These are phyloP conservation scores for Lycocerus yunnanus DNA, from an alignment of 2,888 invertebrate genomes.

Conservation along the genomic window DNA sequence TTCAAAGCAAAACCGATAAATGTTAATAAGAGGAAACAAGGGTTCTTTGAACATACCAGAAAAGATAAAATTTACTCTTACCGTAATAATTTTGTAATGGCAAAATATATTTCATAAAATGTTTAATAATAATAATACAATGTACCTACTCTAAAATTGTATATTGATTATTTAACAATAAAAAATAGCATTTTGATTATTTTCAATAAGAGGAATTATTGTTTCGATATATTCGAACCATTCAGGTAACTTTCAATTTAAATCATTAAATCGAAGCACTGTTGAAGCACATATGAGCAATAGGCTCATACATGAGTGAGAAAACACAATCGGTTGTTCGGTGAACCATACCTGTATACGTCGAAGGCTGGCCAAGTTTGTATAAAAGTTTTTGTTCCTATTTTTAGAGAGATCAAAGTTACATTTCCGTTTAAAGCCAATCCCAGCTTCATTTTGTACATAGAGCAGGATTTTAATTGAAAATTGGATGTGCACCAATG, in stretches of 20 bases:
- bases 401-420: slow-evolving; percentile 48
- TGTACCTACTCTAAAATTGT: too few relatives aligned
- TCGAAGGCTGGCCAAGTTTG: slow-evolving; percentile 51
- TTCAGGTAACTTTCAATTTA: slow-evolving; percentile 25
- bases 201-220: not conserved
- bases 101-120: not conserved
- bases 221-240: slow-evolving; percentile 4
- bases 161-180: not conserved
- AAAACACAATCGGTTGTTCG: slow-evolving; percentile 52
- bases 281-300: slow-evolving; percentile 29
- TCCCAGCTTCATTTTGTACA: slow-evolving; percentile 45
- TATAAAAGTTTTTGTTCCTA: slow-evolving; percentile 43
- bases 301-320: slow-evolving; percentile 51
- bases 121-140: too few relatives aligned
- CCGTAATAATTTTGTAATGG: not conserved
- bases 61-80: not conserved
- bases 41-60: not conserved
- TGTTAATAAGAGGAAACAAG: not conserved
- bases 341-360: slow-evolving; percentile 47
- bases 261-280: slow-evolving; percentile 28
- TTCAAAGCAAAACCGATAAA: not conserved
- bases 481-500: slow-evolving; percentile 45
- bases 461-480: slow-evolving; percentile 39
- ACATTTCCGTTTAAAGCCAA: slow-evolving; percentile 49
- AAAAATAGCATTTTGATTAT: not conserved